Evolutionary conservation across 2,797 vertebrate species (phyloP).

Genomic region (Pelobates cultripes): DNA sequence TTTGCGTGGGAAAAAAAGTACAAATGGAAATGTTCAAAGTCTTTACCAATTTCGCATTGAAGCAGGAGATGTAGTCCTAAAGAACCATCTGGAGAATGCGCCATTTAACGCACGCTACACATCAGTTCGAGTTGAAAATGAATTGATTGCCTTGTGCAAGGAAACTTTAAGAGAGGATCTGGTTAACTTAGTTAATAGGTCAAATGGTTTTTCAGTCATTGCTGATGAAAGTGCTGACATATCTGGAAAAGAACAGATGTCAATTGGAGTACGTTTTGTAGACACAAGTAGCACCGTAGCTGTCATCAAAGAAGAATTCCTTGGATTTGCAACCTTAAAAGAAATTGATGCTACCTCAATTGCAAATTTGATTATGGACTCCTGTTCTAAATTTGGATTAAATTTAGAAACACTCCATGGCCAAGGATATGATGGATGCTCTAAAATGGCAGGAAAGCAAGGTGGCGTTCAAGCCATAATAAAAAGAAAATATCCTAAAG

Average conservation of each 20-base stretch:
- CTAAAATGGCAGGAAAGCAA: conserved; percentile 5
- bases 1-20: neutral
- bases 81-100: neutral
- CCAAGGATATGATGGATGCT: neutral
- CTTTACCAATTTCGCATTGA: neutral
- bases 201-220: conserved; percentile 11
- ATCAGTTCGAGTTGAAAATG: conserved; percentile 12
- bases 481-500: conserved; percentile 9
- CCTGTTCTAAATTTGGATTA: conserved; percentile 3
- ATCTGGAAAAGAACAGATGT: conserved; percentile 4
- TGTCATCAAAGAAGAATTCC: neutral
- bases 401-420: conserved; percentile 4
- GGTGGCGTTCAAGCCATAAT: conserved; percentile 11
- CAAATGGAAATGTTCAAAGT: neutral
- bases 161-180: conserved; percentile 12
- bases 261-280: conserved; percentile 11
- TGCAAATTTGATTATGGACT: conserved; percentile 13
- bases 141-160: neutral
- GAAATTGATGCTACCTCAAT: conserved; percentile 12
- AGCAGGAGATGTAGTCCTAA: neutral
- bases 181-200: neutral
- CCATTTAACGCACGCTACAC: neutral
- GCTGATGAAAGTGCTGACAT: conserved; percentile 11
- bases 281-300: neutral
- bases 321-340: neutral